A percentile compares a stretch with the other conserved stretches of the same genome.
These are phyloP conservation scores for Anarrhichthys ocellatus DNA, from an alignment of 2,113 vertebrate species.

Conservation along the genomic window DNA sequence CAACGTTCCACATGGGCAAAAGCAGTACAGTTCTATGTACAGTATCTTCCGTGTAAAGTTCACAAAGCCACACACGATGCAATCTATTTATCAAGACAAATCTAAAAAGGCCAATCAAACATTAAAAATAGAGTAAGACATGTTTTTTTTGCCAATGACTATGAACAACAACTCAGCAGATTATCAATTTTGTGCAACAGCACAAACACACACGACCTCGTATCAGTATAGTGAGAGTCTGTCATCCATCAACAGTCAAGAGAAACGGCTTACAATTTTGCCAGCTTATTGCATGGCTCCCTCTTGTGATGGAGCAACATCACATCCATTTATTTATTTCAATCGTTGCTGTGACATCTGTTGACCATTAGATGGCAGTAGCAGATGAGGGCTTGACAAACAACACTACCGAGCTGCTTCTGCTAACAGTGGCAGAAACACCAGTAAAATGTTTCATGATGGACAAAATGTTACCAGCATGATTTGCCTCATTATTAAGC, in stretches of 20 bases:
- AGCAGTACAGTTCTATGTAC: background rate
- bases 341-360: slow-evolving; percentile 19
- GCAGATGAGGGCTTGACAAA: slow-evolving; percentile 16
- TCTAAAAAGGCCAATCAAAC: background rate
- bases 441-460: background rate
- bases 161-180: background rate
- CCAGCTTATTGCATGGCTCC: slow-evolving; percentile 50
- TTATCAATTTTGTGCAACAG: background rate
- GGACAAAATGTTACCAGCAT: background rate
- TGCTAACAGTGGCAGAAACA: background rate
- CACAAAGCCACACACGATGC: background rate
- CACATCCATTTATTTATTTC: background rate
- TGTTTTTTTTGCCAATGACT: background rate
- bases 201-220: background rate
- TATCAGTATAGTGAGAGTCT: background rate
- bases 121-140: background rate
- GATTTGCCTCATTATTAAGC: background rate
- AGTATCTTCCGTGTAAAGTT: background rate
- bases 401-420: background rate
- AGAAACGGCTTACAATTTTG: background rate
- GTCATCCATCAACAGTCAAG: background rate
- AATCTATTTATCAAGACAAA: background rate
- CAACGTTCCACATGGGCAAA: background rate
- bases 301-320: slow-evolving; percentile 58
- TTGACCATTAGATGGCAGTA: slow-evolving; percentile 67